Evolutionary conservation across 2,113 vertebrate genomes (phyloP), one percentile per base, ranked within the genome.

Genomic region (Labrus mixtus): DNA sequence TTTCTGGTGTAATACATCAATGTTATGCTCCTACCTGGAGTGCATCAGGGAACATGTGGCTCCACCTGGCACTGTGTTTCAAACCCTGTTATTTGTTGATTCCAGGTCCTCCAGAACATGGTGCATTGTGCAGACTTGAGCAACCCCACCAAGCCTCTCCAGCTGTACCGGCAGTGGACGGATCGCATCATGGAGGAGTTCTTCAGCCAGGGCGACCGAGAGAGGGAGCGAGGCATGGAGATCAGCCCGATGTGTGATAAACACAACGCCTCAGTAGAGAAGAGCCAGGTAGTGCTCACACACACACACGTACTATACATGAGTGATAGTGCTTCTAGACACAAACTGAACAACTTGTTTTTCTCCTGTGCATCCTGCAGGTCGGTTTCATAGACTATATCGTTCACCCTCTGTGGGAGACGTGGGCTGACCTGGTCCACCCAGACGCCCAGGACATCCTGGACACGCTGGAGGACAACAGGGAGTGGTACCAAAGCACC

Each of bases 191-290:
- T 99, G 98, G 98, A 99, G 87, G 98, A 99, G 90, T 99, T 99
- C 87, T 99, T 99, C 93, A 96, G 94, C 80, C 98, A 99, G 68
- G 98, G 98, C 36, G 98, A 99, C 92, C 87, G 98, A 1, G 98
- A 99, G 88, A 93, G 98, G 79, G 98, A 99, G 75, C 93, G 98
- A 1, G 97, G 98, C 85, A 99, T 99, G 97, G 98, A 99, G 90
- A 99, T 99, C 88, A 99, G 98, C 84, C 97, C 98, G 67, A 99
- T 99, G 98, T 99, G 98, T 94, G 98, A 99, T 93, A 99, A 98
- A 95, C 97, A 99, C 96, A 99, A 98, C 1, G 98, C 98, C 48
- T 99, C 98, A 6, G 96, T 99, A 62, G 97, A 99, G 90, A 99
- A 99, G 93, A 96, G 95, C 88, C 98, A 99, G 96, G 98, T 99